Conservation (phyloP, 2,888 invertebrate genomes). For the Hedya salicella region DNA sequence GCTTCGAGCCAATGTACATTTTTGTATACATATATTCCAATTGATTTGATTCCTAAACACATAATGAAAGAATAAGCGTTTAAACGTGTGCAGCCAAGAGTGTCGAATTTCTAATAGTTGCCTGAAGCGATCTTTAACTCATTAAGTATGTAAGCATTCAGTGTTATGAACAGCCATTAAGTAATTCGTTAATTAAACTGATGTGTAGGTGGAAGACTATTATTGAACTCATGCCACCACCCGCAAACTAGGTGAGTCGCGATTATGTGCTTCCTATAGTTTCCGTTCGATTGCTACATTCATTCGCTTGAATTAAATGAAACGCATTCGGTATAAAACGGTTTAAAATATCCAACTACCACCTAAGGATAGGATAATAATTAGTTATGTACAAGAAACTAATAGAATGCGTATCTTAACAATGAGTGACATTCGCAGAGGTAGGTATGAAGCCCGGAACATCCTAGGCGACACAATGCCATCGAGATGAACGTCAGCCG, state of each 20-base stretch:
- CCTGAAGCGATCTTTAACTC: constrained; percentile 77
- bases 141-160: constrained; percentile 80
- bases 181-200: constrained; percentile 65
- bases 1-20: constrained; percentile 82
- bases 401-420: constrained; percentile 82
- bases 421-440: constrained; percentile 81
- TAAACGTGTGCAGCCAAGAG: constrained; percentile 83
- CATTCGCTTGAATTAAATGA: constrained; percentile 63
- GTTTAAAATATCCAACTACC: constrained; percentile 64
- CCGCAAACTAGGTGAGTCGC: constrained; percentile 56
- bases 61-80: constrained; percentile 83
- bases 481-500: constrained; percentile 80
- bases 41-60: constrained; percentile 77
- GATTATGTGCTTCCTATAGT: constrained; percentile 54
- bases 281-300: constrained; percentile 53
- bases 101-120: constrained; percentile 83
- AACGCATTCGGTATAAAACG: constrained; percentile 57
- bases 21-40: constrained; percentile 73
- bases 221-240: constrained; percentile 66
- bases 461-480: constrained; percentile 79
- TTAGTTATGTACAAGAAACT: constrained; percentile 76
- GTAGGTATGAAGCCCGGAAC: constrained; percentile 74
- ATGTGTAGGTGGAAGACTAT: constrained; percentile 63
- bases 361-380: constrained; percentile 71
- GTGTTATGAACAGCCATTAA: constrained; percentile 81